A percentile compares a stretch with the other conserved stretches of the same genome.
These are phyloP conservation scores for Dastarcus helophoroides DNA, from an alignment of 2,888 invertebrate genomes.

Conservation along the genomic window DNA sequence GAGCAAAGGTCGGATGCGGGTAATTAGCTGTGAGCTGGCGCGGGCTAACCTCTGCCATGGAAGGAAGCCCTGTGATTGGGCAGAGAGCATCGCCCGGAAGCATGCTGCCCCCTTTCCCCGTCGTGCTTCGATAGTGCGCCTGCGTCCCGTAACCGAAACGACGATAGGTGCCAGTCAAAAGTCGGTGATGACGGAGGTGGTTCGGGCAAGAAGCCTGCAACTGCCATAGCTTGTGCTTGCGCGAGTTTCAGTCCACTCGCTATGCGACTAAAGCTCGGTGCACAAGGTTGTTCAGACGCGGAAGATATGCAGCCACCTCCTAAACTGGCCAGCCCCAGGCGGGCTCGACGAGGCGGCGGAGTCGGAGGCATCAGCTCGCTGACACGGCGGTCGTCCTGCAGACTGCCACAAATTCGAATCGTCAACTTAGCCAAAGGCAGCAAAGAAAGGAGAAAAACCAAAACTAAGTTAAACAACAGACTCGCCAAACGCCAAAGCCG, in stretches of 20 bases:
- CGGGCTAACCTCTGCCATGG: conserved; percentile 51
- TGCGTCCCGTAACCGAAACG: conserved; percentile 21
- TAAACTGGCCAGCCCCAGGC: conserved; percentile 26
- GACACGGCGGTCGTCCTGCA: conserved; percentile 50
- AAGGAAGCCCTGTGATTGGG: conserved; percentile 50
- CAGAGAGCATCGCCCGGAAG: conserved; percentile 35
- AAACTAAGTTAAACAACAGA: no score
- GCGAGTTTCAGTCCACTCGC: conserved; percentile 60
- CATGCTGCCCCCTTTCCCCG: conserved; percentile 25
- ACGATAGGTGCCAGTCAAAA: conserved; percentile 14
- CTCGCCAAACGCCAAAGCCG: no score
- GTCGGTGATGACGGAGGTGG: conserved; percentile 28
- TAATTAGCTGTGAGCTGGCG: conserved; percentile 15
- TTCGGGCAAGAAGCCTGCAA: conserved; percentile 52
- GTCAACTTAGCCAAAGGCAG: no score
- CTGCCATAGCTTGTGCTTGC: conserved; percentile 61
- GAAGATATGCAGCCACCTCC: conserved; percentile 31
- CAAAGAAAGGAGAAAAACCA: no score
- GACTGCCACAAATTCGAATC: conserved; percentile 39
- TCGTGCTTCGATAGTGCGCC: conserved; percentile 32
- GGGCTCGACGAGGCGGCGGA: conserved; percentile 44
- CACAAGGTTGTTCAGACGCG: conserved; percentile 29
- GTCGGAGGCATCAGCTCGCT: conserved; percentile 52
- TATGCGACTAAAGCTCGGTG: conserved; percentile 44
- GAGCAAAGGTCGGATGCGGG: conserved; percentile 13